phyloP scores from a whole-genome alignment of 2,888 invertebrate species.

The Lymantria monacha region DNA sequence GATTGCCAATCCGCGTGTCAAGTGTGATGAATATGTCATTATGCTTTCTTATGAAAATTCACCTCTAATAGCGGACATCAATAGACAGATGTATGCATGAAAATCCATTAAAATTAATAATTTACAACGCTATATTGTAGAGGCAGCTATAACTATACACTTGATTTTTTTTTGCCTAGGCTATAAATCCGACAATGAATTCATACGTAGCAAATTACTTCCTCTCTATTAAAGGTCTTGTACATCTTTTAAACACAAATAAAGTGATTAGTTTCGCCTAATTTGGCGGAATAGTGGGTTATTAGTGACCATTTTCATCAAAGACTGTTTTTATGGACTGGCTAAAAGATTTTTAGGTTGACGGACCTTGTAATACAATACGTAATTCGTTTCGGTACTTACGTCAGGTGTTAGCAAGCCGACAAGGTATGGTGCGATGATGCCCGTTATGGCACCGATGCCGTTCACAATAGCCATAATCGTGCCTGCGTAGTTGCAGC shows the following conservation, averaged over 20 bases:
- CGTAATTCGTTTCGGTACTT: constrained; percentile 50
- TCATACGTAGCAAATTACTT: constrained; percentile 2
- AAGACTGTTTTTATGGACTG: constrained; percentile 14
- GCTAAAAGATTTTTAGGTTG: constrained; percentile 6
- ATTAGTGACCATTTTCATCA: constrained; percentile 13
- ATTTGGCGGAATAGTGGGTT: constrained; percentile 11
- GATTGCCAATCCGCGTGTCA: too few species aligned
- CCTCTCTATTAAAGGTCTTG: constrained; percentile 4
- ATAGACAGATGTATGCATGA: too few species aligned
- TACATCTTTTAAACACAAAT: constrained; percentile 6
- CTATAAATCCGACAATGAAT: neutral
- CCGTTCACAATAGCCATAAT: constrained; percentile 87
- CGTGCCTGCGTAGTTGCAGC: constrained; percentile 85
- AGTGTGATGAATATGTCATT: too few species aligned
- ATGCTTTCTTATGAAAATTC: too few species aligned
- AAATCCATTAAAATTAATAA: too few species aligned
- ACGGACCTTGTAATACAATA: constrained; percentile 21
- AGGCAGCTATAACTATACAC: too few species aligned
- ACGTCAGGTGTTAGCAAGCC: constrained; percentile 85
- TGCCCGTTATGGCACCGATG: constrained; percentile 87
- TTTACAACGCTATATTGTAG: too few species aligned
- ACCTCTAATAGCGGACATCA: too few species aligned
- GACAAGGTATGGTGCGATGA: constrained; percentile 86
- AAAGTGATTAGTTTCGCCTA: constrained; percentile 9
- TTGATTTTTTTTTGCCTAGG: too few species aligned